Evolutionary conservation across 2,113 vertebrate genomes (phyloP), one percentile per base, ranked within the genome.

Genomic region (Cnemophilus loriae): DNA sequence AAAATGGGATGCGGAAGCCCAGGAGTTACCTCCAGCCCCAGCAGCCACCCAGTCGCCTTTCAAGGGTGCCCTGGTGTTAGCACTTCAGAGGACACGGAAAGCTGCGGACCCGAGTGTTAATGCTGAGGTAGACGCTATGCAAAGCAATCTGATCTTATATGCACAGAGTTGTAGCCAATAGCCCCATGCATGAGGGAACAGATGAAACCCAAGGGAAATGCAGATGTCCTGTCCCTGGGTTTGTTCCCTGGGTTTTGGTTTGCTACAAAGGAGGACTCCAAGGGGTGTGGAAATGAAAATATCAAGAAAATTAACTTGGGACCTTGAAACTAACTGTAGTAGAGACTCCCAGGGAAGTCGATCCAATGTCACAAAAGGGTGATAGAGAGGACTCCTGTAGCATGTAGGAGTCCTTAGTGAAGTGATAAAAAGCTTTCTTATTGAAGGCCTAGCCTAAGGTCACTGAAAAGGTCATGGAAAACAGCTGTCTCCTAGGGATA

Each of bases 171-270:
- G 85, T 86, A 96, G 89, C 91, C 82, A 94, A 95, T 93, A 95
- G 89, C 60, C 92, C 90, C 94, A 96, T 96, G 94, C 95, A 96
- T 97, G 95, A 96, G 73, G 94, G 90, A 94, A 96, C 91, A 94
- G 83, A 96, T 95, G 91, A 97, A 93, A 56, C 94, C 92, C 95
- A 93, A 92, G 94, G 95, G 96, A 94, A 96, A 96, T 93, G 82
- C 71, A 81, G 87, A 83, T 96, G 63, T 83, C 84, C 79, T 96
- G 91, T 95, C 90, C 70, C 89, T 80, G 42, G 33, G 74, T 93
- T 95, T 93, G 78, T 83, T 91, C 91, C 67, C 55, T 86, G 50
- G 67, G 27, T 63, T 94, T 85, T 90, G 82, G 78, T 76, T 96
- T 95, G 84, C 67, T 74, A 79, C 46, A 69, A 65, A 69, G 81